Evolutionary conservation across 2,113 vertebrate genomes (phyloP).

Genomic region (Nanger granti): DNA sequence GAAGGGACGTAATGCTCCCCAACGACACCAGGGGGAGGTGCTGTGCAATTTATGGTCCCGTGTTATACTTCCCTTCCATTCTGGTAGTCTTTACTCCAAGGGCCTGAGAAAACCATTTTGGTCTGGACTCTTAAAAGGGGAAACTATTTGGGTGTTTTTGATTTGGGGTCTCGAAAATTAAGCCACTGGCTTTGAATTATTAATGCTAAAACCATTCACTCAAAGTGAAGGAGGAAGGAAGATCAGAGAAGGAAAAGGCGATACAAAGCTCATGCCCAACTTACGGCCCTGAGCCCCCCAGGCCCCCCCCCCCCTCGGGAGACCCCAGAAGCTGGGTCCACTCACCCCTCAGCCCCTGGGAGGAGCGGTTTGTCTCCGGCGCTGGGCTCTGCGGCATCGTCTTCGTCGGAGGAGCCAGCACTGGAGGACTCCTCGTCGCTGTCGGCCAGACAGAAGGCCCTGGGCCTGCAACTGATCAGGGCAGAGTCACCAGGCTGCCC

Average conservation of each 20-base stretch:
- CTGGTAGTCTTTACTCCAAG: background rate
- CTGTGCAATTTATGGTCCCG: background rate
- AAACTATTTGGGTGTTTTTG: background rate
- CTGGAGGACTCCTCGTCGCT: slow-evolving; percentile 99
- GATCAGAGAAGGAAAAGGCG: background rate
- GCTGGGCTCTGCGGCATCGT: slow-evolving; percentile 88
- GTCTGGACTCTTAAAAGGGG: background rate
- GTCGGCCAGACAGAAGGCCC: slow-evolving; percentile 94
- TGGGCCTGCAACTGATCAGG: slow-evolving; percentile 84
- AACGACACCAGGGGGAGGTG: background rate
- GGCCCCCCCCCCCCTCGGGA: fast-evolving
- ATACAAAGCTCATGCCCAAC: background rate
- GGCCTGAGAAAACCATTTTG: background rate
- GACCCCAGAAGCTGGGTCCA: background rate
- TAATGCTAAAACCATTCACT: background rate
- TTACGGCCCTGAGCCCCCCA: background rate
- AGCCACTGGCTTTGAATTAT: background rate
- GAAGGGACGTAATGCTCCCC: background rate
- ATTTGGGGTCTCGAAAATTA: background rate
- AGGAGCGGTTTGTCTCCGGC: slow-evolving; percentile 84
- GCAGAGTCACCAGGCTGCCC: background rate
- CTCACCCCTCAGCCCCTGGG: slow-evolving; percentile 91
- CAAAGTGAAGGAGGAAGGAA: background rate
- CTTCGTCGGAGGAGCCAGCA: slow-evolving; percentile 96
- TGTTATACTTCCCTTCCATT: background rate